Evolutionary conservation across 2,113 vertebrate species (phyloP).

Genomic region (Lynx canadensis): DNA sequence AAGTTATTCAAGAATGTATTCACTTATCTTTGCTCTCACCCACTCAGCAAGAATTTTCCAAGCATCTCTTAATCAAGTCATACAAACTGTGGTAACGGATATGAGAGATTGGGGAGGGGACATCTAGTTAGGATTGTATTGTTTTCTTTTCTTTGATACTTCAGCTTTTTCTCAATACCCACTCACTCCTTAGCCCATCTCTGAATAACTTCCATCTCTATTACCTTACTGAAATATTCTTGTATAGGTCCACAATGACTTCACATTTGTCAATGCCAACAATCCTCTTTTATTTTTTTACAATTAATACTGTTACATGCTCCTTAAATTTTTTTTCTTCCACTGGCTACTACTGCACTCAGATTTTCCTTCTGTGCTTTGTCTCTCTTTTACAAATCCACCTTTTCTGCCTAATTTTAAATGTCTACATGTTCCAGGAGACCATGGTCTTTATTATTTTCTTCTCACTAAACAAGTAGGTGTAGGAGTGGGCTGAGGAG

Average conservation of each 20-base stretch:
- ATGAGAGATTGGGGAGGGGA: background rate
- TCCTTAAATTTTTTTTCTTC: background rate
- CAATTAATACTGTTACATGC: background rate
- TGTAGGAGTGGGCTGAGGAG: background rate
- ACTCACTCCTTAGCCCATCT: background rate
- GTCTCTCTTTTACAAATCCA: background rate
- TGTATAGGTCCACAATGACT: background rate
- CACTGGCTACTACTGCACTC: background rate
- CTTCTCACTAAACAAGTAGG: background rate
- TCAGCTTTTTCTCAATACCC: slow-evolving; percentile 1
- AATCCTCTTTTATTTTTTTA: background rate
- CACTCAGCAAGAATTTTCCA: slow-evolving; percentile 10
- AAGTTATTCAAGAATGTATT: background rate
- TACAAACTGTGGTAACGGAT: background rate
- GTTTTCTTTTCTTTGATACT: background rate
- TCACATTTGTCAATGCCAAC: background rate
- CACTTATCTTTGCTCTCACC: background rate
- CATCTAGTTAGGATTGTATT: background rate
- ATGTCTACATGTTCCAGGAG: background rate
- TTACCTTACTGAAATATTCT: background rate
- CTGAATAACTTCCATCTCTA: background rate
- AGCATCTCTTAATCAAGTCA: slow-evolving; percentile 32
- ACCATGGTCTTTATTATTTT: background rate
- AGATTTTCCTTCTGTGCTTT: background rate
- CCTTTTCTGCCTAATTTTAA: background rate